Evolutionary conservation across 2,797 vertebrate species (phyloP).

Genomic region (Diglossa cyanea): DNA sequence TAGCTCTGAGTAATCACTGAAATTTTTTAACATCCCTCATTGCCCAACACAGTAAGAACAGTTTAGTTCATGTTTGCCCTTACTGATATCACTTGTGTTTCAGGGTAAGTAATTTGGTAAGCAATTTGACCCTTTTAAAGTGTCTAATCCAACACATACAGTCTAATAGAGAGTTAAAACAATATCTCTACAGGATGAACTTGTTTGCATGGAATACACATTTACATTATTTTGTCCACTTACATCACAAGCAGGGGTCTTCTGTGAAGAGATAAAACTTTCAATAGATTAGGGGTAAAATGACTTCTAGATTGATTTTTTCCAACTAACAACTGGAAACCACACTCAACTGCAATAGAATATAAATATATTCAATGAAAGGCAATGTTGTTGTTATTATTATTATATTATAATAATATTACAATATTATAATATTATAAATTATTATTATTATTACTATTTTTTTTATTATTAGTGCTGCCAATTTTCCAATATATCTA

Average conservation of each 20-base stretch:
- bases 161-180: neutral
- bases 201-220: fast-evolving
- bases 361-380: neutral
- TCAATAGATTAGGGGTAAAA: neutral
- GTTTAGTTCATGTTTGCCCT: neutral
- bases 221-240: neutral
- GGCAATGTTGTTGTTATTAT: neutral
- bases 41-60: neutral
- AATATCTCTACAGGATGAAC: neutral
- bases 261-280: neutral
- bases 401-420: too few species aligned
- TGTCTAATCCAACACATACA: neutral
- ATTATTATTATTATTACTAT: too few species aligned
- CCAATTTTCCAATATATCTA: neutral
- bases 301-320: neutral
- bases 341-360: neutral
- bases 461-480: neutral
- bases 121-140: neutral
- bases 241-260: neutral
- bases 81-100: neutral
- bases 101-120: neutral
- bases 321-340: neutral
- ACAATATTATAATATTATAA: too few species aligned
- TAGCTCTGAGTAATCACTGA: neutral
- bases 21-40: neutral